These are phyloP conservation scores for Neomonachus schauinslandi DNA, from an alignment of 2,113 vertebrate species.

Conservation along the genomic window DNA sequence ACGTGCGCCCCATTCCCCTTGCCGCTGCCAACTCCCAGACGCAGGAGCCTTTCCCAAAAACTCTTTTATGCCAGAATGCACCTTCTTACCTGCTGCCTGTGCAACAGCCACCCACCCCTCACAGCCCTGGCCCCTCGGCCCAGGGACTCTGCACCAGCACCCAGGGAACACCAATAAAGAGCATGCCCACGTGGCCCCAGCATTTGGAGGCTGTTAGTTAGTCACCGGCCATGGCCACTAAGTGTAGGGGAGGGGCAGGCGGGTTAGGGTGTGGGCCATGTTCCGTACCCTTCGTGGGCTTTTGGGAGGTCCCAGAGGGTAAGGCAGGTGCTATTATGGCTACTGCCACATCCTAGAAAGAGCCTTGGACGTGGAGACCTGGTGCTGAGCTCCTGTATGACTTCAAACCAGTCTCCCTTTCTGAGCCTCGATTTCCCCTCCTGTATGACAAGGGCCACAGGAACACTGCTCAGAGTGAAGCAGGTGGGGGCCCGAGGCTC, in stretches of 20 bases:
- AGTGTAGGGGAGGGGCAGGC: neutral
- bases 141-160: neutral
- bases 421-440: neutral
- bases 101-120: neutral
- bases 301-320: neutral
- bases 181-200: neutral
- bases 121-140: neutral
- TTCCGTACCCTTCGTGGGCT: neutral
- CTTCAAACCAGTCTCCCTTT: neutral
- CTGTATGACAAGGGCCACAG: neutral
- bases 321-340: neutral
- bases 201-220: neutral
- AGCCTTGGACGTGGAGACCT: neutral
- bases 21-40: neutral
- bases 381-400: neutral
- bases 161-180: conserved; percentile 62
- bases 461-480: neutral
- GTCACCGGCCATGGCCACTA: neutral
- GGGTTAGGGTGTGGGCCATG: rapidly evolving
- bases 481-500: neutral
- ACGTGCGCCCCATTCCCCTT: neutral
- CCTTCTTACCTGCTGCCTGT: neutral
- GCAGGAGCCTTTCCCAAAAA: conserved; percentile 32
- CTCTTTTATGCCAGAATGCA: neutral
- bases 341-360: neutral